Evolutionary conservation across 2,113 vertebrate species (phyloP).

Genomic region (Pitta sordida): DNA sequence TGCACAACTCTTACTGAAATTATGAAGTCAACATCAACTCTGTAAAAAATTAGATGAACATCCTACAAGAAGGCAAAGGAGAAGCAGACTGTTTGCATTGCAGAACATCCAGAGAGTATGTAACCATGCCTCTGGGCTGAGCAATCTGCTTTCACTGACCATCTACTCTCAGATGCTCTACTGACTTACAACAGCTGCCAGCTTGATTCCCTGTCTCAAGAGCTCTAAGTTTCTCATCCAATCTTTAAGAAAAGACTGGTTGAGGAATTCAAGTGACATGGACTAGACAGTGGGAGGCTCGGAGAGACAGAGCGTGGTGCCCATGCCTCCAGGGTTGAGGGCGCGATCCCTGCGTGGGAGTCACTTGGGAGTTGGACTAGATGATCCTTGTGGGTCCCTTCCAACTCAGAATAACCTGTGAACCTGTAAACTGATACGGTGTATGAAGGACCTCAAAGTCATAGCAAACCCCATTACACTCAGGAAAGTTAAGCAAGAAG

Average conservation of each 20-base stretch:
- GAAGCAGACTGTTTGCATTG: neutral
- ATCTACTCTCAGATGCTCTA: neutral
- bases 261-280: too few relatives aligned
- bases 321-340: too few relatives aligned
- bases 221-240: too few relatives aligned
- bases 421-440: too few relatives aligned
- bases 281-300: too few relatives aligned
- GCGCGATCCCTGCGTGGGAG: too few relatives aligned
- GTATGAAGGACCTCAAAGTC: neutral
- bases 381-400: too few relatives aligned
- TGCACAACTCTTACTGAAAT: neutral
- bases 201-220: neutral
- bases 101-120: neutral
- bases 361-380: too few relatives aligned
- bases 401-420: too few relatives aligned
- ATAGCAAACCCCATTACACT: neutral
- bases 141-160: neutral
- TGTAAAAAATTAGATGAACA: neutral
- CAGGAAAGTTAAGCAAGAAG: neutral
- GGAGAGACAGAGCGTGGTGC: too few relatives aligned
- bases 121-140: neutral
- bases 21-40: neutral
- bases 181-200: neutral
- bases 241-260: too few relatives aligned
- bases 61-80: neutral